Evolutionary conservation across 2,113 vertebrate genomes (phyloP).

Genomic region (Turnix velox): DNA sequence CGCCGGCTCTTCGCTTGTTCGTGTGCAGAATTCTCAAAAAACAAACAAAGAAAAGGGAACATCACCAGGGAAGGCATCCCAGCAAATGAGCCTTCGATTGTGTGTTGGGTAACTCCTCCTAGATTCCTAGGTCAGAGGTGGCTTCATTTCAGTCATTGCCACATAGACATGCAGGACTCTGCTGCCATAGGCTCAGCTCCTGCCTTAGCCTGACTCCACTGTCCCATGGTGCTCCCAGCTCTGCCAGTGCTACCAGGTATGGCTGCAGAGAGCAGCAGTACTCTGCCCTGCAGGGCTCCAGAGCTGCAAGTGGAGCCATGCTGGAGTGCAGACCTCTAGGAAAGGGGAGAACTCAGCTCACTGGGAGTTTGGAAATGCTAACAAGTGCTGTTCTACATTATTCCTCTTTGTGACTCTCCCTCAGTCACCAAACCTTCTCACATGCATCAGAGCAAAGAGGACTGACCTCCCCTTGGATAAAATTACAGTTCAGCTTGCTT

Average conservation of each 20-base stretch:
- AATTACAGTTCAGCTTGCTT: background rate
- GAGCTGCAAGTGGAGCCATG: background rate
- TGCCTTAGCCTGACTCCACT: background rate
- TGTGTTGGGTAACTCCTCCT: too few relatives aligned
- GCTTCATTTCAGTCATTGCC: background rate
- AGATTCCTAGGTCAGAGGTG: background rate
- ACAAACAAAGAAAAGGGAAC: background rate
- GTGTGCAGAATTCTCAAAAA: too few relatives aligned
- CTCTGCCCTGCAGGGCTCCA: background rate
- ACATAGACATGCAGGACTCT: background rate
- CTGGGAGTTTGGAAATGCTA: background rate
- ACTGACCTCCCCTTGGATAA: background rate
- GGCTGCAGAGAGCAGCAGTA: accelerated
- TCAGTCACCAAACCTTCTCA: background rate
- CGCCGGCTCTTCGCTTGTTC: too few relatives aligned
- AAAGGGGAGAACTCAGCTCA: too few relatives aligned
- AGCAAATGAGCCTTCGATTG: background rate
- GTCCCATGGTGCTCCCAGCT: background rate
- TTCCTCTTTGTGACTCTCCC: accelerated
- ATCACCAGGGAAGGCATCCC: background rate
- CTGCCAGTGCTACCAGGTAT: accelerated
- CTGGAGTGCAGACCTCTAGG: background rate
- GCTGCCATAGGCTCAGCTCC: background rate
- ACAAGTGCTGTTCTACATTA: background rate
- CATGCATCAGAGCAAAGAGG: background rate